These are phyloP conservation scores for Octodon degus DNA, from an alignment of 2,113 vertebrate species.

Conservation along the genomic window DNA sequence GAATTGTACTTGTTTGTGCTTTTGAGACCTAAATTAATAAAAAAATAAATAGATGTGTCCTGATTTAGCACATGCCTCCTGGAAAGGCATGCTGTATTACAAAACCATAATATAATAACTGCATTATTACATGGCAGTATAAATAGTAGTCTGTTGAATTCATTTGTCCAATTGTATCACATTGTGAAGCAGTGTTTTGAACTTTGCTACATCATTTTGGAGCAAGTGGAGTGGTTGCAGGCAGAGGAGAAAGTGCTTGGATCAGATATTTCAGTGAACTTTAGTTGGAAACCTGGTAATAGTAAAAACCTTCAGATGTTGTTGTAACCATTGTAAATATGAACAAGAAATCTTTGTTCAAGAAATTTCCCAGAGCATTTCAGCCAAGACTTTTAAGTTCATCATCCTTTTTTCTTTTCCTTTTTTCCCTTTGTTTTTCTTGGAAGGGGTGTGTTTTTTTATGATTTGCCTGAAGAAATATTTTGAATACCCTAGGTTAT, in stretches of 20 bases:
- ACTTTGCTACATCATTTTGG: constrained; percentile 58
- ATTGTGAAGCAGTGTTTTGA: constrained; percentile 56
- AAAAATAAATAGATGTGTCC: constrained; percentile 32
- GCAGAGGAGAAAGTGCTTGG: constrained; percentile 61
- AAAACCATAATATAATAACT: constrained; percentile 3
- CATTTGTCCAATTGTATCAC: constrained; percentile 49
- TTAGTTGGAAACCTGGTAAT: constrained; percentile 3
- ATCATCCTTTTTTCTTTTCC: not conserved
- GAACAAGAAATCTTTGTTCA: constrained; percentile 72
- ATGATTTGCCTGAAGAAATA: constrained; percentile 68
- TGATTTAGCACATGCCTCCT: constrained; percentile 63
- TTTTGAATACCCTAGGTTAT: not conserved
- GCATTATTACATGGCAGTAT: constrained; percentile 35
- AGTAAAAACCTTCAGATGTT: constrained; percentile 34
- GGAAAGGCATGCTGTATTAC: constrained; percentile 18
- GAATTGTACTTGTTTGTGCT: constrained; percentile 62
- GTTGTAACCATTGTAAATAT: constrained; percentile 60
- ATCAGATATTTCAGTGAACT: constrained; percentile 64
- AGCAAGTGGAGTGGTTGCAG: constrained; percentile 52
- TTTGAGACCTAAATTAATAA: constrained; percentile 49
- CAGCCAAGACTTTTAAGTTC: constrained; percentile 55
- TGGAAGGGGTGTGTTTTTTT: not conserved
- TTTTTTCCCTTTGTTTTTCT: not conserved
- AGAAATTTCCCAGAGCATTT: constrained; percentile 78
- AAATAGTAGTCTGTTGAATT: constrained; percentile 28